Evolutionary conservation across 2,113 vertebrate genomes (phyloP), one percentile per base, ranked within the genome.

Genomic region (Hypocryptadius cinnamomeus): DNA sequence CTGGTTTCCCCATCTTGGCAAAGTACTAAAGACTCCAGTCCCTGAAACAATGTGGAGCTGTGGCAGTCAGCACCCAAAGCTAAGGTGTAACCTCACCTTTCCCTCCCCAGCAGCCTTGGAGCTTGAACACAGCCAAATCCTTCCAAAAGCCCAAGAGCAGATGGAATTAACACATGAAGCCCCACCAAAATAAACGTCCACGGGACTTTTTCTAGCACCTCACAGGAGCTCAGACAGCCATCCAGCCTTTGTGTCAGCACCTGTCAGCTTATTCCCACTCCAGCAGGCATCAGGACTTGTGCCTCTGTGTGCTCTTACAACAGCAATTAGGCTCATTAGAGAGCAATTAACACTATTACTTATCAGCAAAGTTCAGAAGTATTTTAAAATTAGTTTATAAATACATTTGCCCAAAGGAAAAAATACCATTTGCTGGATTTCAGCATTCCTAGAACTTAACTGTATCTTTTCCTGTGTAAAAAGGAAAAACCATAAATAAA

Each of bases 311-410:
- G 59, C 80, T 94, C 93, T 94, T 83, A 24, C 22, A 89, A 59
- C 60, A 93, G 78, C 88, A 95, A 71, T 96, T 95, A 92, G 73
- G 80, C 72, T 95, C 44, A 96, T 92, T 93, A 95, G 74, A 79
- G 37, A 89, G 80, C 87, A 93, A 96, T 95, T 96, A 96, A 96
- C 86, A 94, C 56, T 78, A 92, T 39, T 80, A 94, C 72, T 82
- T 95, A 96, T 60, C 90, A 96, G 92, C 76, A 82, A 92, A 95
- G 78, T 92, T 90, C 63, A 89, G 93, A 94, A 91, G 63, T 76
- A 91, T 93, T 93, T 66, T 28, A 6, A 87, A 96, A 90, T 90
- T 39, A 57, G n/a, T 94, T 91, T 82, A 40, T 93, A 94, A 95
- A 92, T 73, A 91, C 83, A 80, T 92, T 89, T 13, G 63, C 82